Conservation (phyloP, 2,888 invertebrate species). For the Eledona agricola region DNA sequence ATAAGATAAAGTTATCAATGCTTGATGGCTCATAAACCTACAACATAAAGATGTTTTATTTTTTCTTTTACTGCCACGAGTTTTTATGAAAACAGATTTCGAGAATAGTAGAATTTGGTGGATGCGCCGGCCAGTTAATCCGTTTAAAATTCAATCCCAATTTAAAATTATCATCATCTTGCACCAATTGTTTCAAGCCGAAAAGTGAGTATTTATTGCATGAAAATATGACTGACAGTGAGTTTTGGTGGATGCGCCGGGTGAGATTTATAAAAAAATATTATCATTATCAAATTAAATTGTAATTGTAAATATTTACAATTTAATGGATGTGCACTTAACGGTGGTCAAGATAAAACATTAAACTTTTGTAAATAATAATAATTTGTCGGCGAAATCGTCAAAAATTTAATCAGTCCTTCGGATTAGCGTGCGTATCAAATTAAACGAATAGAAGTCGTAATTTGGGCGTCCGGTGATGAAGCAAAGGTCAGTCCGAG, state of each 20-base stretch:
- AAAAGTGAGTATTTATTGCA: too few relatives aligned
- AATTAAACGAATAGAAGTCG: constrained; percentile 28
- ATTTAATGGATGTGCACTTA: too few relatives aligned
- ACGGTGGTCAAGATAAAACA: too few relatives aligned
- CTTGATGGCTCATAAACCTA: constrained; percentile 21
- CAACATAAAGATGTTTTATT: constrained; percentile 19
- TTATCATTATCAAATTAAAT: neutral
- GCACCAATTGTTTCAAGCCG: too few relatives aligned
- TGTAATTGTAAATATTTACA: too few relatives aligned
- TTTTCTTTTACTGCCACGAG: constrained; percentile 25
- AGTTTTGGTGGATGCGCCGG: constrained; percentile 17
- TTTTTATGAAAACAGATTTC: constrained; percentile 19
- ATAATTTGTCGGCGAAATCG: constrained; percentile 8
- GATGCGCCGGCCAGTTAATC: constrained; percentile 16
- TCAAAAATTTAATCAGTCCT: constrained; percentile 17
- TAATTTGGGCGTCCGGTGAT: constrained; percentile 29
- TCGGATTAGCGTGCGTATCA: constrained; percentile 28
- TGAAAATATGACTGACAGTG: too few relatives aligned
- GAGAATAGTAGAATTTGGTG: too few relatives aligned
- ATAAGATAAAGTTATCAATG: constrained; percentile 27
- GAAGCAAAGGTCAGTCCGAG: constrained; percentile 32
- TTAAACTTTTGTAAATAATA: constrained; percentile 1
- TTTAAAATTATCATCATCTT: too few relatives aligned
- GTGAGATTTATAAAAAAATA: neutral
- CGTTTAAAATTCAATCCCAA: too few relatives aligned